Evolutionary conservation across 2,888 invertebrate genomes (phyloP), one percentile per base, ranked within the genome.

Genomic region (Callinectes sapidus): DNA sequence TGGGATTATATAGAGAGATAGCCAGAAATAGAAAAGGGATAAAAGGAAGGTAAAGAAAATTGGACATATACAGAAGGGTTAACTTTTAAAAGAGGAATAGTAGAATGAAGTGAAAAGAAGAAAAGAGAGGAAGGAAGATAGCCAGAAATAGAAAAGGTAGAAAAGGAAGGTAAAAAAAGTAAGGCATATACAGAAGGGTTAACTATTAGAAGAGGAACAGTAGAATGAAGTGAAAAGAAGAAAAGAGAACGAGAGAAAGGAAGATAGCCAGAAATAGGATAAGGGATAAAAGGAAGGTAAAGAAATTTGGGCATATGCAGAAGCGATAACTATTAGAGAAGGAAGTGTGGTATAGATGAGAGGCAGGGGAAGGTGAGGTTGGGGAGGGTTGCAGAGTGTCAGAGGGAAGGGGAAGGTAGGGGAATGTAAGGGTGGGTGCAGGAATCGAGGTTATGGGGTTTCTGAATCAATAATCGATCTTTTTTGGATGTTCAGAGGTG

Each of bases 401-500:
- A 48, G 61, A 28, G 8, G n/a, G 28, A 0, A 28, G 8, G 28
- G 71, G 71, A n/a, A 71, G 71, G 71, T n/a, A 71, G 71, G 71
- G 71, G 28, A 28, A 28, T 71, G 71, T 71, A 71, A 71, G 71
- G 28, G 71, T 28, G 71, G 71, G 3, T 71, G 28, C 28, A 71
- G 71, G 71, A 71, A 71, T 71, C 71, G 28, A 71, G 71, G 71
- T 71, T 71, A 71, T 28, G 6, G 13, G 71, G 2, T n/a, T 28
- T 71, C 71, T 6, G 23, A 32, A n/a, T 81, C 81, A 81, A 81
- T 81, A 35, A 81, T 81, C 81, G 81, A 81, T 81, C 32, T 81
- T 35, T 32, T 81, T 28, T 81, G 32, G 81, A 81, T 81, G 81
- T 23, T 71, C 71, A 71, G 23, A 71, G n/a, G 71, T n/a, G n/a